Evolutionary conservation across 2,113 vertebrate species (phyloP).

Genomic region (Thamnophis sirtalis): DNA sequence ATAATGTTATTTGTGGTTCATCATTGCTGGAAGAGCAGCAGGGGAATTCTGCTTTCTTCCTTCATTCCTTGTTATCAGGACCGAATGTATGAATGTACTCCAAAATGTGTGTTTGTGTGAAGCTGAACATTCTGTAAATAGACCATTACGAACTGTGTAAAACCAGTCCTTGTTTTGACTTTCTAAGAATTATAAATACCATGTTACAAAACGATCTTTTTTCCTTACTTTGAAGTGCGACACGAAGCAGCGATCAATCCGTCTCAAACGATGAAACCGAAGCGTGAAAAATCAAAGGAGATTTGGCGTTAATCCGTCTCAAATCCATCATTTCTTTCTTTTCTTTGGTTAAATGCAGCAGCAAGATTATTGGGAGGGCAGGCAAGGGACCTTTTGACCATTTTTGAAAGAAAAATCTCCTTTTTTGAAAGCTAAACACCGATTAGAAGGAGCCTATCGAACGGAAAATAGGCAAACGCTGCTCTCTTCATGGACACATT

Average conservation of each 20-base stretch:
- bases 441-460: not conserved
- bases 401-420: not conserved
- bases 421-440: not conserved
- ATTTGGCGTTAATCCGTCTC: not conserved
- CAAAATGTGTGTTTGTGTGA: constrained; percentile 39
- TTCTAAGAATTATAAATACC: constrained; percentile 63
- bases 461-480: not conserved
- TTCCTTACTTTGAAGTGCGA: not conserved
- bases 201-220: constrained; percentile 41
- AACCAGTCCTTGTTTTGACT: constrained; percentile 59
- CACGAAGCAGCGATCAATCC: not conserved
- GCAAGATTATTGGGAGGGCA: not conserved
- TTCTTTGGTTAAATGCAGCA: not conserved
- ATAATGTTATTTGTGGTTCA: constrained; percentile 62
- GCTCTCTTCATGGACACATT: not conserved
- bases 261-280: not conserved
- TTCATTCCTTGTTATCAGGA: constrained; percentile 33
- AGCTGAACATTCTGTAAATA: constrained; percentile 61
- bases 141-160: constrained; percentile 58
- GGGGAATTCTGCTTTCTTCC: not conserved
- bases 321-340: not conserved
- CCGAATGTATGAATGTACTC: constrained; percentile 67
- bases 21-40: constrained; percentile 57
- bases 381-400: not conserved
- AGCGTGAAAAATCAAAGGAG: not conserved